Percentiles rank a stretch among this genome's conserved stretches.
phyloP scores from a whole-genome alignment of 1,140 invertebrate species.

The Scylla paramamosain region DNA sequence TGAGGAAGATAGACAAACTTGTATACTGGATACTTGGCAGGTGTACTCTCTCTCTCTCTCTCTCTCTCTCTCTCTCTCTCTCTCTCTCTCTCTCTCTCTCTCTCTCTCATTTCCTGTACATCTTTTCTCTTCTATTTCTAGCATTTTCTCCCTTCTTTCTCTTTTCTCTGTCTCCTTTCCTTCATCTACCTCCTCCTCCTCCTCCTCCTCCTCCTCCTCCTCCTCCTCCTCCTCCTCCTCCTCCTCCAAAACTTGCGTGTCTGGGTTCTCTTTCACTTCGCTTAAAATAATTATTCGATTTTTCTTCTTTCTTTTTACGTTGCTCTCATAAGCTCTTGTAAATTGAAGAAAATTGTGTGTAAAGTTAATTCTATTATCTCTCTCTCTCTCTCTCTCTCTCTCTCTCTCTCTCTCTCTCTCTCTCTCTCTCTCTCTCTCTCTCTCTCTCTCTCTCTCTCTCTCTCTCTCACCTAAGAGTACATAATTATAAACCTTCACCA shows the following conservation, averaged over 20 bases:
- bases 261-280: no score
- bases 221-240: conserved; percentile 12
- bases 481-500: no score
- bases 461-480: not conserved
- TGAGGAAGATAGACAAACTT: no score
- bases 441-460: conserved; percentile 1
- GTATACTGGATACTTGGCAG: no score
- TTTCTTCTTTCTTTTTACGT: not conserved
- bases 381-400: conserved; percentile 32
- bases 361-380: not conserved
- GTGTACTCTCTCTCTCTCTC: not conserved
- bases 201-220: not conserved
- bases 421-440: not conserved
- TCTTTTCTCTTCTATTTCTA: not conserved
- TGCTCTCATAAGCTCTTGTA: not conserved
- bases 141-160: not conserved
- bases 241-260: not conserved
- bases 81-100: not conserved
- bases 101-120: not conserved
- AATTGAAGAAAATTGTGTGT: no score
- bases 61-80: not conserved
- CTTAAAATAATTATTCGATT: not conserved
- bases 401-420: not conserved
- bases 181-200: not conserved
- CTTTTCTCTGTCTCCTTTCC: no score